A percentile compares a stretch with the other conserved stretches of the same genome.
Conservation (phyloP, 2,797 vertebrate species). For the Danionella dracula region DNA sequence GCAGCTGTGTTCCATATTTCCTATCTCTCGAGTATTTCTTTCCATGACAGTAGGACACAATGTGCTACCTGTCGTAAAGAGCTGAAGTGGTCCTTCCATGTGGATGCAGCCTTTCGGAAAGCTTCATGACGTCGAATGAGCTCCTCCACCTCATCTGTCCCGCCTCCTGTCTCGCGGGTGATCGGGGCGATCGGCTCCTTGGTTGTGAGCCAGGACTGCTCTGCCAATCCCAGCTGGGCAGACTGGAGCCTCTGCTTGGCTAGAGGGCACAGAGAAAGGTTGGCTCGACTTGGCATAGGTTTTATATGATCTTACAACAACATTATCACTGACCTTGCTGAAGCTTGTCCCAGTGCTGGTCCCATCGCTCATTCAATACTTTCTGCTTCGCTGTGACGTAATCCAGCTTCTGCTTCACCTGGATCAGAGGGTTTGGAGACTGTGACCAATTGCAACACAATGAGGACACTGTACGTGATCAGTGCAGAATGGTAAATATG, state of each 20-base stretch:
- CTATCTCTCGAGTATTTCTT: no score
- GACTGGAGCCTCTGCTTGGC: conserved; percentile 87
- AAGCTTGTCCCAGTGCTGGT: conserved; percentile 70
- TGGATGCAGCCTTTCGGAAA: conserved; percentile 86
- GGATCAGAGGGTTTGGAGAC: not conserved
- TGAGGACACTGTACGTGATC: no score
- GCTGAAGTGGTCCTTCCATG: conserved; percentile 92
- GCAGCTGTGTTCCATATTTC: no score
- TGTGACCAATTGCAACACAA: not conserved
- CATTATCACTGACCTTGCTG: conserved; percentile 64
- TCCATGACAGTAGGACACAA: no score
- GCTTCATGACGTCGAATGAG: conserved; percentile 92
- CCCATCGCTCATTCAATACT: conserved; percentile 84
- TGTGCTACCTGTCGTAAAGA: conserved; percentile 82
- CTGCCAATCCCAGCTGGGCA: conserved; percentile 78
- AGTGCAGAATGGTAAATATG: no score
- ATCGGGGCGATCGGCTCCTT: conserved; percentile 79
- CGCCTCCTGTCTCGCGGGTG: conserved; percentile 61
- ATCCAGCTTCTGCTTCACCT: conserved; percentile 89
- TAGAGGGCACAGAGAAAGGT: conserved; percentile 49
- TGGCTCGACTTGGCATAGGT: not conserved
- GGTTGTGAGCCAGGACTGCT: conserved; percentile 84
- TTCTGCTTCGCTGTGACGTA: conserved; percentile 83
- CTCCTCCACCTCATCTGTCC: conserved; percentile 84
- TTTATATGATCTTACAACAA: not conserved